Base-by-base conservation (phyloP, 2,888 invertebrate genomes). In the Megamerina dolium region DNA sequence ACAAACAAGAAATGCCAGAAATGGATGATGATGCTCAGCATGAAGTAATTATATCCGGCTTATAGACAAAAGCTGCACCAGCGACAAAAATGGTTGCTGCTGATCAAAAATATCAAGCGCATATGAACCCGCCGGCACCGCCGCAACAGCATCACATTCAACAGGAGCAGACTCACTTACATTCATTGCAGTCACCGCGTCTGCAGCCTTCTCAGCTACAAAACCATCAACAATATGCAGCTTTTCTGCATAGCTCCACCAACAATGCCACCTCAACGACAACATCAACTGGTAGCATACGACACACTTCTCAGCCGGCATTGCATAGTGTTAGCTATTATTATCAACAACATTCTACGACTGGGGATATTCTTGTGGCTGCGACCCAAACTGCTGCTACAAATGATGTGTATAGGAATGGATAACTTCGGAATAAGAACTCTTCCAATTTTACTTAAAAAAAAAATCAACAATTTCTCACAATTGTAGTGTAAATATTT, bases 11-110 rank as follows among this genome's bases (percentile, higher is more conserved):
- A 54, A 53, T 68, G 18, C 60, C 66, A 26, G 70, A 71, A 52
- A 67, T 69, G 59, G 71, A 71, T 41, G 71, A 71, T 52, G 70
- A 68, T 58, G 69, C 69, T 40, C 68, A 66, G 44, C 68, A 68
- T 54, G 68, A 68, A 53, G 68, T 68, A 13, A 62, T 68, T 16
- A 68, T 68, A 52, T 62, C 68, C 5, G 68, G 68, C 16, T 68
- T 68, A 68, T 68, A 68, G 68, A 66, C 61, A 63, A 61, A 55
- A 57, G 53, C 58, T 50, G 53, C 46, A 18, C 52, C 52, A 50
- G 57, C 52, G 53, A 64, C 58, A 59, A 57, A 51, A 58, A 27
- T 47, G 39, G 45, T 41, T 31, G 49, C 45, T 40, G 40, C 40
- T 40, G 44, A 39, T 29, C 40, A 44, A 9, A 36, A 30, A 27